Evolutionary conservation across 2,113 vertebrate genomes (phyloP).

Genomic region (Triplophysa siluroides): DNA sequence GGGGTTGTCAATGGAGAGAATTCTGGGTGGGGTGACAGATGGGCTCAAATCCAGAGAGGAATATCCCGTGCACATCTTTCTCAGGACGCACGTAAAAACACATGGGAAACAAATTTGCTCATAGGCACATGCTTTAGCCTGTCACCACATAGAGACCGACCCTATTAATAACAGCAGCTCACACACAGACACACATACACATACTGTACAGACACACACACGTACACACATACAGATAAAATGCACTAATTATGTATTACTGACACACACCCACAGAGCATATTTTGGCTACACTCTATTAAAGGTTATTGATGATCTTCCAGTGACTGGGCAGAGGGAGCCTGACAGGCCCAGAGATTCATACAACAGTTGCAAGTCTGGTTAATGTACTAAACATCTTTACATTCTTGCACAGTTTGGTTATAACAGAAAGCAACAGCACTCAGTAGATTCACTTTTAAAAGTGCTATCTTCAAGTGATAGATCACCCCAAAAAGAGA

Average conservation of each 20-base stretch:
- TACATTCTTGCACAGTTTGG: no score
- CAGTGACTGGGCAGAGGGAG: slow-evolving; percentile 58
- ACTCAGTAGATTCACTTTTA: not conserved
- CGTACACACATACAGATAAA: slow-evolving; percentile 37
- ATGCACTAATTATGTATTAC: slow-evolving; percentile 30
- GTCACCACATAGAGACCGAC: slow-evolving; percentile 70
- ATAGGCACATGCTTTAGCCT: slow-evolving; percentile 70
- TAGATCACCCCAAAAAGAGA: no score
- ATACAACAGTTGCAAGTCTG: no score
- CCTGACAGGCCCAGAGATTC: slow-evolving; percentile 32
- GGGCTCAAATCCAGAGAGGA: slow-evolving; percentile 27
- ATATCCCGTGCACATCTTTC: slow-evolving; percentile 8
- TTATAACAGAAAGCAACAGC: not conserved
- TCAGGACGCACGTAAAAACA: not conserved
- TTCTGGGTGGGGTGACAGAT: slow-evolving; percentile 9
- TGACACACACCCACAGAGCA: slow-evolving; percentile 37
- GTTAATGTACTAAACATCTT: no score
- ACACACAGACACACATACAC: slow-evolving; percentile 39
- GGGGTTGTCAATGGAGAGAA: slow-evolving; percentile 17
- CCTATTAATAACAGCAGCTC: slow-evolving; percentile 73
- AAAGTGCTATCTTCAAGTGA: no score
- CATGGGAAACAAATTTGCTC: slow-evolving; percentile 76
- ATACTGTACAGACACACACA: not conserved
- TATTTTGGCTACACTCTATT: slow-evolving; percentile 55
- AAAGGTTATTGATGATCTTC: slow-evolving; percentile 70